Evolutionary conservation across 2,797 vertebrate species (phyloP).

Genomic region (Rhinoraja longicauda): DNA sequence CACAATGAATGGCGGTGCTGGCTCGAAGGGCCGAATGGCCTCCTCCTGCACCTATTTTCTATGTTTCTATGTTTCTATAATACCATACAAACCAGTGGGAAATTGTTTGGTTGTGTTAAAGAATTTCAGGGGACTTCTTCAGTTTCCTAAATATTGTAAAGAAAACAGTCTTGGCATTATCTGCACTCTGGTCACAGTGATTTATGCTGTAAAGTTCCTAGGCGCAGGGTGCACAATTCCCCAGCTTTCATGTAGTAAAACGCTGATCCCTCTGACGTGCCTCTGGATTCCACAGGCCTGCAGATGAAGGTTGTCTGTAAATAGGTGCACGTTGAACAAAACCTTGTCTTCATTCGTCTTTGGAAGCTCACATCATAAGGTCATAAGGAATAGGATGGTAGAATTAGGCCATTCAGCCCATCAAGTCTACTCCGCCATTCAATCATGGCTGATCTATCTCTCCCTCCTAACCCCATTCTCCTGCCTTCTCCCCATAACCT

Average conservation of each 20-base stretch:
- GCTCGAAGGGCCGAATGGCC: no score
- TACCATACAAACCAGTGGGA: background rate
- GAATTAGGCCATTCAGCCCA: no score
- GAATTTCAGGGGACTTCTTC: background rate
- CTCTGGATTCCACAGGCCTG: background rate
- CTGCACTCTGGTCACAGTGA: background rate
- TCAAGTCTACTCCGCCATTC: no score
- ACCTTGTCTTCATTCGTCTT: background rate
- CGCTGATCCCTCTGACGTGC: background rate
- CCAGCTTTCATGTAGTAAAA: background rate
- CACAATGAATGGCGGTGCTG: no score
- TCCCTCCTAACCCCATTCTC: no score
- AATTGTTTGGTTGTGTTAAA: background rate
- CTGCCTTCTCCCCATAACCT: no score
- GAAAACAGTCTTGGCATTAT: background rate
- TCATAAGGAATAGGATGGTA: no score
- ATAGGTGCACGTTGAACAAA: background rate
- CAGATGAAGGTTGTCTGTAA: background rate
- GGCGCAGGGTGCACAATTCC: background rate
- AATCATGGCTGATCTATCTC: no score
- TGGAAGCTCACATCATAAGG: no score
- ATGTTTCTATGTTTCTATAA: no score
- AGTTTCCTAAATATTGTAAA: background rate
- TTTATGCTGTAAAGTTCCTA: background rate
- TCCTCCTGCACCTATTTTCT: no score